Percentiles rank a stretch among this genome's conserved stretches.
Conservation (phyloP, 2,888 invertebrate species). For the Brenthis hecate region DNA sequence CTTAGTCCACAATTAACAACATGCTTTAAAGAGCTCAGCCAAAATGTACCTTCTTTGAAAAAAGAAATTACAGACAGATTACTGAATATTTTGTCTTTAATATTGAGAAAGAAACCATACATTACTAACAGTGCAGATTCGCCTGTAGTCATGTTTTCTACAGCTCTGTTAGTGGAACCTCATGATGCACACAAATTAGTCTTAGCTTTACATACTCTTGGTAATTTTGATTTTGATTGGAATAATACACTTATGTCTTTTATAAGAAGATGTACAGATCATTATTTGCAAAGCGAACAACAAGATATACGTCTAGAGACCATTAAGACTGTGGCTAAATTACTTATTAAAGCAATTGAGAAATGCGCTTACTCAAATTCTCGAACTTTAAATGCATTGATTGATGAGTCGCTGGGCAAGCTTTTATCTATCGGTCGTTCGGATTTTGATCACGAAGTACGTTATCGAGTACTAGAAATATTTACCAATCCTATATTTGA, state of each 20-base stretch:
- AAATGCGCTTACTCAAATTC: slow-evolving; percentile 85
- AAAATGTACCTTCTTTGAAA: slow-evolving; percentile 93
- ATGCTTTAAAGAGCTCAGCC: slow-evolving; percentile 94
- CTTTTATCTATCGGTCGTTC: slow-evolving; percentile 96
- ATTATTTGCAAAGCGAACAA: slow-evolving; percentile 94
- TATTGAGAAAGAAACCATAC: slow-evolving; percentile 93
- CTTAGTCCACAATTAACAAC: slow-evolving; percentile 95
- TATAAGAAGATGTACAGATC: slow-evolving; percentile 95
- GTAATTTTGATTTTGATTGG: slow-evolving; percentile 95
- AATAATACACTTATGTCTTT: slow-evolving; percentile 94
- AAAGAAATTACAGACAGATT: slow-evolving; percentile 96
- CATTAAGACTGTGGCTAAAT: slow-evolving; percentile 94
- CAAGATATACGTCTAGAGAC: slow-evolving; percentile 95
- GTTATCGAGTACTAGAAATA: slow-evolving; percentile 95
- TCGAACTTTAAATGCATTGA: slow-evolving; percentile 91
- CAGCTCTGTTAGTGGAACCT: slow-evolving; percentile 77
- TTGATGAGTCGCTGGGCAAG: slow-evolving; percentile 96
- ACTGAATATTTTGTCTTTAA: slow-evolving; percentile 93
- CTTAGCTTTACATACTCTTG: slow-evolving; percentile 94
- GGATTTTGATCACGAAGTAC: slow-evolving; percentile 96
- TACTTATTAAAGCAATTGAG: slow-evolving; percentile 92
- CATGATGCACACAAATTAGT: slow-evolving; percentile 93
- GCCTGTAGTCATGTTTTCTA: slow-evolving; percentile 66
- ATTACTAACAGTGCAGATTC: slow-evolving; percentile 82
- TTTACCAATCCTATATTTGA: slow-evolving; percentile 95